Evolutionary conservation across 2,888 invertebrate species (phyloP).

Genomic region (Sinopyrophorus schimmeli): DNA sequence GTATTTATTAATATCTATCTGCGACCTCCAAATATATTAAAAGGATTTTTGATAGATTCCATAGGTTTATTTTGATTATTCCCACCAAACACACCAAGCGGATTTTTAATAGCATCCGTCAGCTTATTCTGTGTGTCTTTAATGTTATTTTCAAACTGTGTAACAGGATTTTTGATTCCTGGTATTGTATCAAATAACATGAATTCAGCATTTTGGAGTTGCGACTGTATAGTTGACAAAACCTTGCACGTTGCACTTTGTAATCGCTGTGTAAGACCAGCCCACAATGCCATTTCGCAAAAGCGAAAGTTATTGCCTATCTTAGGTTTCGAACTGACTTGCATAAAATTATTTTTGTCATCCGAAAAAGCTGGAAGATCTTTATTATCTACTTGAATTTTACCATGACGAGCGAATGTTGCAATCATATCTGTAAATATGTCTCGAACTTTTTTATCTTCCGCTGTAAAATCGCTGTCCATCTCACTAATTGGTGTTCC

Average conservation of each 20-base stretch:
- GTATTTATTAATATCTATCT: too few species aligned
- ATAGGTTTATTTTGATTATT: neutral
- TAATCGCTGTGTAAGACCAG: conserved; percentile 63
- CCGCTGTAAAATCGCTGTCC: conserved; percentile 52
- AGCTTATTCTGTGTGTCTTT: neutral
- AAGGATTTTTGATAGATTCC: neutral
- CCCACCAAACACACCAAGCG: neutral
- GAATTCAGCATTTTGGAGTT: conserved; percentile 36
- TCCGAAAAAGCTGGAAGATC: conserved; percentile 53
- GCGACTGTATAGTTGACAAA: conserved; percentile 42
- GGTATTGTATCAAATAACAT: conserved; percentile 34
- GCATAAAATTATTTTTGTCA: conserved; percentile 59
- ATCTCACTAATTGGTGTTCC: conserved; percentile 58
- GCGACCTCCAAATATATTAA: neutral
- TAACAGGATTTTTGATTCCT: neutral
- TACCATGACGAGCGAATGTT: conserved; percentile 65
- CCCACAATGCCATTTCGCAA: conserved; percentile 73
- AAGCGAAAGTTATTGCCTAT: conserved; percentile 59
- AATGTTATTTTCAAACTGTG: neutral
- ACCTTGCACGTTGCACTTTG: conserved; percentile 60
- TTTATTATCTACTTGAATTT: conserved; percentile 48
- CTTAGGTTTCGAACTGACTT: conserved; percentile 57
- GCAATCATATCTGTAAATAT: conserved; percentile 68
- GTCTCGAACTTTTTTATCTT: conserved; percentile 68
- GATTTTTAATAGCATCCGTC: neutral